Evolutionary conservation across 2,888 invertebrate genomes (phyloP), one percentile per base, ranked within the genome.

Genomic region (Caenorhabditis sulstoni): DNA sequence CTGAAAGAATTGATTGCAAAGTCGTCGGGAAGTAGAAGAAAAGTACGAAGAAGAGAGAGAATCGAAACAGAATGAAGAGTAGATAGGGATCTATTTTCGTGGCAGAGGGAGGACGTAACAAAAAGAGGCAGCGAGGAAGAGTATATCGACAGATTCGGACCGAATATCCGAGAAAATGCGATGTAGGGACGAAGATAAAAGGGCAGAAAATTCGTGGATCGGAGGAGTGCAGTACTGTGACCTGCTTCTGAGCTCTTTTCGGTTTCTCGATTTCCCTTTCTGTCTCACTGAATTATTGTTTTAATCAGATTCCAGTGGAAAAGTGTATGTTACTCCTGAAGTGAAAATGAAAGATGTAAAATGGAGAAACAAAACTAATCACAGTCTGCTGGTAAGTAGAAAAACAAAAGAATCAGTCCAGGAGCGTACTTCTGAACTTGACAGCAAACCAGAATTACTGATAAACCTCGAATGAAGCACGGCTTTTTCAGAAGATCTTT

Each of bases 1-100:
- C 71, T 71, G 62, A 39, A 71, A 39, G 41, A 44, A n/a, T n/a
- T n/a, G n/a, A n/a, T n/a, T n/a, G n/a, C n/a, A n/a, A 45, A 8
- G 44, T 53, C 22, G 47, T 12, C 7, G 12, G 35, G 16, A n/a
- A 44, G 20, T 7, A 11, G 41, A 20, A 2, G 20, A 41, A 14
- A 23, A 23, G 65, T 18, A 53, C 23, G 23, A 52, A 20, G 22
- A 23, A 41, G 12, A 37, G 12, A 55, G 37, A 22, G 9, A 39
- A 55, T 11, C 11, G 44, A 29, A 45, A 18, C 8, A 44, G n/a
- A 22, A 39, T 12, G 12, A 5, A 50, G 39, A 35, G 11, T 1
- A 23, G 57, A 41, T 64, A 50, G 1, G 22, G 12, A 57, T 57
- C 57, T 29, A n/a, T 52, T 23, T 3, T 1, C 22, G 9, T 8